Evolutionary conservation across 2,797 vertebrate species (phyloP), one percentile per base, ranked within the genome.

Genomic region (Meriones psammophilus): DNA sequence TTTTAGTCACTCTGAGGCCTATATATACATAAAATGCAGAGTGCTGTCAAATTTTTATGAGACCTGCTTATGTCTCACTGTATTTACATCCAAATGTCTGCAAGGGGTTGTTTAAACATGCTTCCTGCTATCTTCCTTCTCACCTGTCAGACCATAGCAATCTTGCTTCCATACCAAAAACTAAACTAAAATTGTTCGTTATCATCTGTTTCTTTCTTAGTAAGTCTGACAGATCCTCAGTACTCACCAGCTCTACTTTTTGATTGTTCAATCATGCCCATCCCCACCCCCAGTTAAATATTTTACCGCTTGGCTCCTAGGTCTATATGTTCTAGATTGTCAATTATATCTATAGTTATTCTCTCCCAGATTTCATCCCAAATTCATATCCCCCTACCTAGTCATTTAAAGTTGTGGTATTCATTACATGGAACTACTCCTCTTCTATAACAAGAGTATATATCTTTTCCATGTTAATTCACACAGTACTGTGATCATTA

Each of bases 101-200:
- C 14, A 94, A 88, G 5, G 10, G 24, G 13, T 74, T 92, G 20
- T 10, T 4, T 56, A 77, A 76, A 94, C 42, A 83, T 69, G 81
- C 46, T 60, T 89, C 68, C 69, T 74, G 46, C 69, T 92, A 50
- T 77, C 58, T 24, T 80, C 46, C 56, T 76, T 24, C 9, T 81
- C 50, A 78, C 26, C 30, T 85, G 17, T 93, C 28, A 81, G 56
- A 5, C 39, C 28, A 77, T 0, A 92, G 13, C 33, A 89, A 84
- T 62, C 3, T 77, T 17, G 94, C 66, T 86, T 88, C 58, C 64
- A 83, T 87, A 66, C 17, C 13, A 33, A 87, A 7, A 13, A 91
- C 33, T 50, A 88, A 80, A 94, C 56, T 54, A 94, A 84, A 87
- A 20, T 62, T 87, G 56, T 94, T 90, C 3, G 68, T 88, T 91